These are phyloP conservation scores for Drosophila erecta DNA, from an alignment of 1,140 invertebrate genomes.

Conservation along the genomic window DNA sequence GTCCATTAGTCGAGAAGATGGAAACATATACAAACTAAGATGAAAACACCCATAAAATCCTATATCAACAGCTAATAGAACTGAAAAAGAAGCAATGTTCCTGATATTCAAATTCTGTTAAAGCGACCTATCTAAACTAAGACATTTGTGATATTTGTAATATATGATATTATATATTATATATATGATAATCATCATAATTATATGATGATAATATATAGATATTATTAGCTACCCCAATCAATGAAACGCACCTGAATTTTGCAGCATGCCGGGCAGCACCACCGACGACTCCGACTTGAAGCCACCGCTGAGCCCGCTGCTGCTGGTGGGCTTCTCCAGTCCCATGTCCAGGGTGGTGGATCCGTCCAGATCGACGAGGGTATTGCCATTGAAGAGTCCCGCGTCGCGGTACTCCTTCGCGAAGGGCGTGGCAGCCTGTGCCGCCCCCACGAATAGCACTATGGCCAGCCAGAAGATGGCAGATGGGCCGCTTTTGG, in stretches of 20 bases:
- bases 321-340: conserved; percentile 54
- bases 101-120: too few relatives aligned
- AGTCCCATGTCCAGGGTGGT: conserved; percentile 61
- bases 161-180: too few relatives aligned
- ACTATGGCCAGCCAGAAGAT: conserved; percentile 43
- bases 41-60: background rate
- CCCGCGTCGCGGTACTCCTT: conserved; percentile 72
- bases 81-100: too few relatives aligned
- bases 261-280: conserved; percentile 61
- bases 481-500: conserved; percentile 41
- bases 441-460: conserved; percentile 39
- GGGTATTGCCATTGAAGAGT: conserved; percentile 61
- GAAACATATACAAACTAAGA: background rate
- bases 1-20: background rate
- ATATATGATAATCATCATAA: too few relatives aligned
- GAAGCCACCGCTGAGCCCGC: conserved; percentile 25
- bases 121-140: too few relatives aligned
- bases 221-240: too few relatives aligned
- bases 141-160: too few relatives aligned
- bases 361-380: conserved; percentile 61
- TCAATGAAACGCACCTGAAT: conserved; percentile 42
- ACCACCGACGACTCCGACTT: conserved; percentile 69
- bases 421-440: conserved; percentile 65
- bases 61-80: background rate
- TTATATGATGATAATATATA: too few relatives aligned